Evolutionary conservation across 2,888 invertebrate species (phyloP), one percentile per base, ranked within the genome.

Genomic region (Drosophila buzzatii): DNA sequence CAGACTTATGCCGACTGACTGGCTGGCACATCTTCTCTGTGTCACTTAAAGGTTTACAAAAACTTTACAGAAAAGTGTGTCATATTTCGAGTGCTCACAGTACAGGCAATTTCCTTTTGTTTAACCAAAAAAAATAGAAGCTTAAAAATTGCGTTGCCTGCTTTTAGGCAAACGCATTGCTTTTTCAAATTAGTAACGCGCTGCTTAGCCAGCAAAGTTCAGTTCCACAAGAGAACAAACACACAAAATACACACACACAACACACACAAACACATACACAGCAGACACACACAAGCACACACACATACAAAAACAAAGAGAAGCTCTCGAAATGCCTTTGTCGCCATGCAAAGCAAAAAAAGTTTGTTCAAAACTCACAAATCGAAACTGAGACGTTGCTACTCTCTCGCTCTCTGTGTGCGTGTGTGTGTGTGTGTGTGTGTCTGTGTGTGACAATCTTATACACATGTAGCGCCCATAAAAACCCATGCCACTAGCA

Each of bases 301-400:
- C 14, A 47, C 7, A 14, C 16, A 59, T 5, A 35, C 14, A 60
- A 57, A 59, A 60, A 76, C 57, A 61, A 59, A 55, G 53, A 27
- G 27, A 64, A 51, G 16, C 55, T 16, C 33, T 73, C 55, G 37
- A 69, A 70, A 49, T 56, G 65, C 71, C 55, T 76, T 65, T 76
- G 77, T 59, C 47, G 55, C 58, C 52, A 23, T 37, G 52, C 16
- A 53, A 16, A 33, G 37, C 5, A 31, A 12, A 20, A 61, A 58
- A 63, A 39, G 35, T 60, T 65, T 68, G 58, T 62, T 39, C 45
- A 44, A 63, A 77, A 63, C 60, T 77, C 52, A 35, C 68, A 76
- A 73, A 79, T 79, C 65, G 79, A 76, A 76, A 66, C 69, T 66
- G 70, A 79, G 70, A 73, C 52, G 56, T 37, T 37, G 58, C 62